Base-by-base conservation (phyloP, 2,888 invertebrate species). In the Dione juno region DNA sequence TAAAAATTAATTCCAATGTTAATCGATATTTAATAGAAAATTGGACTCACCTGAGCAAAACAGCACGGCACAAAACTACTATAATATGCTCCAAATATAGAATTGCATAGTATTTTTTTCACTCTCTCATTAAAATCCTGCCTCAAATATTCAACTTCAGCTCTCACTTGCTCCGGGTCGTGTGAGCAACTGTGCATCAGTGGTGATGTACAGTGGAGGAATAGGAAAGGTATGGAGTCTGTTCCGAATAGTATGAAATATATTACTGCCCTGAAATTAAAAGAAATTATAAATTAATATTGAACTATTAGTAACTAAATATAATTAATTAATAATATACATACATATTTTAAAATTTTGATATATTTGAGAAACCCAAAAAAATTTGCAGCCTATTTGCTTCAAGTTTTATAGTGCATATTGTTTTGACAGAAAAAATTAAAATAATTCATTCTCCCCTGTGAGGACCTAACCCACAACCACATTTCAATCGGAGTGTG, bases 101-200 rank as follows among this genome's bases (percentile, higher is more conserved):
- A 97, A 76, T 96, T 94, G 84, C 97, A 97, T 1, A 99, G 92
- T 69, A 98, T 96, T 87, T 97, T 97, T 87, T 98, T 98, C 81
- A 99, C 94, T 48, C 99, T 94, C 75, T 95, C 94, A 84, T 98
- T 98, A 82, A 99, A 98, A 88, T 99, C 99, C 43, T 95, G 95
- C 75, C 97, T 95, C 9, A 99, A 87, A 52, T 94, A 93, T 74
- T 98, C 97, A 50, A 98, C 98, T 89, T 99, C 99, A 2, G 96
- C 95, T 66, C 99, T 93, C 57, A 97, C 95, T 43, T 95, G 95
- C 6, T 91, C 88, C 0, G 97, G 95, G 78, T 95, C 96, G 65
- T 95, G 94, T 0, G 96, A 95, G 79, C 97, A 97, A 74, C 96
- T 96, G 85, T 97, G 97, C 70, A 96, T 88, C 0, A 96, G 96